Percentiles rank a stretch among this genome's conserved stretches.
Conservation (phyloP, 2,113 vertebrate species). For the Dendrocopos noguchii region DNA sequence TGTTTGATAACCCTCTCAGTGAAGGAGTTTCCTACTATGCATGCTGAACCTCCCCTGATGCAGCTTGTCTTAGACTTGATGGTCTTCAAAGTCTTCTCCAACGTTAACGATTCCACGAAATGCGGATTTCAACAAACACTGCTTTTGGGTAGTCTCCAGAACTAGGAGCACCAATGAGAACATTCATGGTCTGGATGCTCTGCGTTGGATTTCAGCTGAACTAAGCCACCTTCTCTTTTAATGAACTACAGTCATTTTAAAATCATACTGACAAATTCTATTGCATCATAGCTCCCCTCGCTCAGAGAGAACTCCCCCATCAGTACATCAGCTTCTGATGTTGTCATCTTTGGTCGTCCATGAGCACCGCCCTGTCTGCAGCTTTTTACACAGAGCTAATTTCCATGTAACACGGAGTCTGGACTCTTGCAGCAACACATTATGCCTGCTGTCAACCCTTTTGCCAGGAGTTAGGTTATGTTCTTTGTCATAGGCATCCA, state of each 20-base stretch:
- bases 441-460: not conserved
- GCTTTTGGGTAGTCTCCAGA: not conserved
- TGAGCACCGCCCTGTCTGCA: not conserved
- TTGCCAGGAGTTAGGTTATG: slow-evolving; percentile 27
- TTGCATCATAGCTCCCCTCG: not conserved
- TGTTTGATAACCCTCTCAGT: too few relatives aligned
- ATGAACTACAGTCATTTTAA: not conserved
- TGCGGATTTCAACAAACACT: accelerated
- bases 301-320: not conserved
- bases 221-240: not conserved
- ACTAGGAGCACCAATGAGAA: not conserved
- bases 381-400: not conserved
- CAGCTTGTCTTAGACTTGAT: too few relatives aligned
- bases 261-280: not conserved
- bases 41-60: too few relatives aligned
- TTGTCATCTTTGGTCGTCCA: not conserved
- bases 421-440: not conserved
- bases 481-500: slow-evolving; percentile 3
- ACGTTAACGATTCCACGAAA: not conserved
- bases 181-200: accelerated
- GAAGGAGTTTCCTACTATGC: too few relatives aligned
- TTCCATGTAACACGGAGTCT: not conserved
- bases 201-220: not conserved
- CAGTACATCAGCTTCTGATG: not conserved
- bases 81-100: too few relatives aligned